Percentiles rank a stretch among this genome's conserved stretches.
Evolutionary conservation across 2,888 invertebrate species (phyloP).

Genomic region (Loripinus fragilis): DNA sequence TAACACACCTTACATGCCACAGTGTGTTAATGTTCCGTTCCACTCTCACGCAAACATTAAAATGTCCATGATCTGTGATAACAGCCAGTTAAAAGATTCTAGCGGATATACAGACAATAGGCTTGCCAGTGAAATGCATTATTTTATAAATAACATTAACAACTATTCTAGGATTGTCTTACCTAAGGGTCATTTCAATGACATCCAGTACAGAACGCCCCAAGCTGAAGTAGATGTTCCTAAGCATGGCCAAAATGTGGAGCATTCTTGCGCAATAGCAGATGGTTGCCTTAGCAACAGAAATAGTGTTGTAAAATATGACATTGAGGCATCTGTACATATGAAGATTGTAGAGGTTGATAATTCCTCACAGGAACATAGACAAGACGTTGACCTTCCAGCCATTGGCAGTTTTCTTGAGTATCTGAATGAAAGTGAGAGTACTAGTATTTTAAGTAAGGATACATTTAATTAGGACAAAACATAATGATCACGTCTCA

Average conservation of each 20-base stretch:
- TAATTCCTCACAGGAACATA: background rate
- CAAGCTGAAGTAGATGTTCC: slow-evolving; percentile 10
- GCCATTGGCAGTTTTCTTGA: slow-evolving; percentile 72
- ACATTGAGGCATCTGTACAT: slow-evolving; percentile 61
- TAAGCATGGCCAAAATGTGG: slow-evolving; percentile 24
- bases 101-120: background rate
- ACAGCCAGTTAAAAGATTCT: background rate
- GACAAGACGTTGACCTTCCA: slow-evolving; percentile 60
- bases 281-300: slow-evolving; percentile 26
- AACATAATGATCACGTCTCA: too few relatives aligned
- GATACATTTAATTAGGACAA: too few relatives aligned
- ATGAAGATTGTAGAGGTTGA: slow-evolving; percentile 69
- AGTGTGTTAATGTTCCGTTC: background rate
- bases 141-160: background rate
- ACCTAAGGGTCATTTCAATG: background rate
- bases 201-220: background rate
- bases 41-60: slow-evolving; percentile 44
- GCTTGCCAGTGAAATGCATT: background rate
- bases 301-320: slow-evolving; percentile 41
- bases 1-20: background rate
- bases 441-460: background rate
- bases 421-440: slow-evolving; percentile 63
- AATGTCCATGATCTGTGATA: slow-evolving; percentile 33
- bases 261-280: slow-evolving; percentile 30
- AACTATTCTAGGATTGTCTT: background rate